Evolutionary conservation across 2,888 invertebrate genomes (phyloP), one percentile per base, ranked within the genome.

Genomic region (Drosophila ustulata): DNA sequence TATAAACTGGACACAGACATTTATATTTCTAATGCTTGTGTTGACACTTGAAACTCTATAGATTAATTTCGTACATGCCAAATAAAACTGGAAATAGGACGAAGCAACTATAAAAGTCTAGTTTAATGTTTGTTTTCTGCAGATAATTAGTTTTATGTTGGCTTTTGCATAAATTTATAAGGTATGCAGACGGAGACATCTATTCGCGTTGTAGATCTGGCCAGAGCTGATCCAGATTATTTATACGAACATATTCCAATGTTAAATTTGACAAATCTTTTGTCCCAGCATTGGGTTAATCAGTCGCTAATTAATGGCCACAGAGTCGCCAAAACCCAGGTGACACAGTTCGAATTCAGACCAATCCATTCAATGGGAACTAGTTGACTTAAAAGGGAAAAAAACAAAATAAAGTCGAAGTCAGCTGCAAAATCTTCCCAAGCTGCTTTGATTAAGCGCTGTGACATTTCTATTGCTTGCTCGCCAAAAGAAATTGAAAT

Each of bases 381-480:
- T 70, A 75, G 85, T 81, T 78, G 62, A 45, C 39, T 37, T 46
- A 49, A 62, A 37, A n/a, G 3, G 4, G 11, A 37, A n/a, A 39
- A 13, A 13, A 37, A 13, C 0, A 13, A 39, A 13, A 39, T 3
- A 4, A 51, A 18, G 18, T 18, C 18, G 18, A 75, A 64, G 52
- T 18, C 6, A 25, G 39, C 37, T 34, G 37, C 51, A 64, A 82
- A 76, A 83, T 88, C 80, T 83, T 83, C 83, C 83, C 83, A 83
- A 83, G 87, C 88, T 56, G 61, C 81, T 78, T 88, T 84, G 88
- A 83, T 83, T 86, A 88, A 83, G 71, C 80, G 69, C 80, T 68
- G 58, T 88, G 83, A 88, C 88, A 83, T 85, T 85, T 85, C 67
- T 76, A 85, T 84, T 81, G 78, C 76, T 66, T 52, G 71, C 50